Percentiles rank a stretch among this genome's conserved stretches.
Conservation (phyloP, 64 coral and sea anemone genomes). For the Montipora efflorescens region DNA sequence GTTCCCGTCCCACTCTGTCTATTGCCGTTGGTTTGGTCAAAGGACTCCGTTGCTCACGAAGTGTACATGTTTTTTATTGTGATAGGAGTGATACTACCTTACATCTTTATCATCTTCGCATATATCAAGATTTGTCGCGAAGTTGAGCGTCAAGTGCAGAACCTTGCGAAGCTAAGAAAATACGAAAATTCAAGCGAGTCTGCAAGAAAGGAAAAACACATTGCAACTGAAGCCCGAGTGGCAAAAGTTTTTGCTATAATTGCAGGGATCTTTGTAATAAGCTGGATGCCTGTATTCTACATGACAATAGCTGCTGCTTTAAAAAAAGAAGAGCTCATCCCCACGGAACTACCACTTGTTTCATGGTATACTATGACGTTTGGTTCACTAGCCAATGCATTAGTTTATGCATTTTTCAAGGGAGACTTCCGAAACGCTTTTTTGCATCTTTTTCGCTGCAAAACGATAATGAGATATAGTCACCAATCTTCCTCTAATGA, state of each 20-base stretch:
- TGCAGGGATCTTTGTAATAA: conserved; percentile 69
- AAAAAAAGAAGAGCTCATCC: background rate
- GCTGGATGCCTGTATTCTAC: conserved; percentile 72
- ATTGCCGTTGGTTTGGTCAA: conserved; percentile 56
- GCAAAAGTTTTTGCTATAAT: conserved; percentile 73
- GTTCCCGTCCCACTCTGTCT: conserved; percentile 66
- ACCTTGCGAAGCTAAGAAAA: conserved; percentile 54
- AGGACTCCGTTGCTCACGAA: background rate
- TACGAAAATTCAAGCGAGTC: conserved; percentile 37
- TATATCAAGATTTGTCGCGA: conserved; percentile 88
- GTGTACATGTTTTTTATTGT: conserved; percentile 75
- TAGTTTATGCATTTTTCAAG: conserved; percentile 73
- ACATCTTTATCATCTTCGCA: conserved; percentile 80
- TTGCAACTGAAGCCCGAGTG: conserved; percentile 57
- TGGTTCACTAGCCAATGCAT: conserved; percentile 51
- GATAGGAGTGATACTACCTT: conserved; percentile 77
- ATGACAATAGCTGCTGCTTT: conserved; percentile 64
- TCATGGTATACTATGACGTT: conserved; percentile 70
- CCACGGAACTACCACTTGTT: conserved; percentile 8
- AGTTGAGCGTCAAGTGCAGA: conserved; percentile 75
- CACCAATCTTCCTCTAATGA: background rate
- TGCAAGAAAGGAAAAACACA: conserved; percentile 49
- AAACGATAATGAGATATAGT: background rate
- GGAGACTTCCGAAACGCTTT: conserved; percentile 65
- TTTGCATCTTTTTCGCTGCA: conserved; percentile 35